These are phyloP conservation scores for Oryzias javanicus DNA, from an alignment of 2,113 vertebrate genomes.

Conservation along the genomic window DNA sequence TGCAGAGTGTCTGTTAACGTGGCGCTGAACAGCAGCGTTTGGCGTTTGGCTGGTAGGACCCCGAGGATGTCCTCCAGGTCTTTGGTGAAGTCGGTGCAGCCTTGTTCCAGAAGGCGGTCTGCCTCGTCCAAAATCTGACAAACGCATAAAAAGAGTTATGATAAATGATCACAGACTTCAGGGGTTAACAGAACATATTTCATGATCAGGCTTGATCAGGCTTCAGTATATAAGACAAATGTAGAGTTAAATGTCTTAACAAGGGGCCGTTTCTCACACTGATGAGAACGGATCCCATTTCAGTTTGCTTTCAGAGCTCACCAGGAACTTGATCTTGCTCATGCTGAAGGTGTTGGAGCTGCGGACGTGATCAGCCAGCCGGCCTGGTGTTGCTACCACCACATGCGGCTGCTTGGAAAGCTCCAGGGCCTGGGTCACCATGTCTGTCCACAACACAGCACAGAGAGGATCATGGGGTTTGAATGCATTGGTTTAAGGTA, in stretches of 20 bases:
- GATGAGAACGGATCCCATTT: too few species aligned
- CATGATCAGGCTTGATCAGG: too few species aligned
- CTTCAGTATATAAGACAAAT: too few species aligned
- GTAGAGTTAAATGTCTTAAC: too few species aligned
- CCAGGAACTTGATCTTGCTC: slow-evolving; percentile 85
- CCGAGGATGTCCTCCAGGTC: slow-evolving; percentile 89
- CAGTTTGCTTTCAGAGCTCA: slow-evolving; percentile 48
- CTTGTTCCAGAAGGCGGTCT: slow-evolving; percentile 90
- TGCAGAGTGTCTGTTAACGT: slow-evolving; percentile 87
- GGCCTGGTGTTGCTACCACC: slow-evolving; percentile 89
- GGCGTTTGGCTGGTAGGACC: slow-evolving; percentile 75
- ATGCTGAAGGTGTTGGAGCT: slow-evolving; percentile 90
- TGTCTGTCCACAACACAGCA: slow-evolving; percentile 75
- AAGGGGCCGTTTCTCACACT: too few species aligned
- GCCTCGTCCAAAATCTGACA: slow-evolving; percentile 94
- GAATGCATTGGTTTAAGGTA: neutral
- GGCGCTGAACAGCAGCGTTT: slow-evolving; percentile 93
- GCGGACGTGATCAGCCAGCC: slow-evolving; percentile 90
- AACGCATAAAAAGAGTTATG: neutral
- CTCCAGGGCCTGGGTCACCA: slow-evolving; percentile 87
- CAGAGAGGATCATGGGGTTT: neutral
- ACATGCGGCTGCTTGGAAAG: slow-evolving; percentile 89
- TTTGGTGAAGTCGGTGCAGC: slow-evolving; percentile 86
- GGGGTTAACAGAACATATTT: too few species aligned
- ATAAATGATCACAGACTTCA: too few species aligned